Conservation (phyloP, 2,888 invertebrate genomes). For the Harpagoxenus sublaevis region DNA sequence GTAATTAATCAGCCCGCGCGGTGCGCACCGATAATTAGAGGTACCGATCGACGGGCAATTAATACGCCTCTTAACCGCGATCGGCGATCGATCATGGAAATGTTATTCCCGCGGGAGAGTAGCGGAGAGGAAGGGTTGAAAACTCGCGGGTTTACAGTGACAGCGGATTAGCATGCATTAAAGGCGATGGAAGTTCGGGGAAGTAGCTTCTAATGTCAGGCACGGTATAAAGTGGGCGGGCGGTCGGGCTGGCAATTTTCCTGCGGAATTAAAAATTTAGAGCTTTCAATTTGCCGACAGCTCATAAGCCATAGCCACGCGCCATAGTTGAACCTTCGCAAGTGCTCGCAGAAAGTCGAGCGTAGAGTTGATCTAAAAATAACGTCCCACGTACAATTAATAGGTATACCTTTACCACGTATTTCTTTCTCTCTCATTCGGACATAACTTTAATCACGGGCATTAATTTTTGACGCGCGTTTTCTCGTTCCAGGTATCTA, state of each 20-base stretch:
- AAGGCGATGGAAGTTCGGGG: slow-evolving; percentile 10
- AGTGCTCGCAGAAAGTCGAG: slow-evolving; percentile 1
- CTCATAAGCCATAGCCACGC: slow-evolving; percentile 9
- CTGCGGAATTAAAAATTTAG: slow-evolving; percentile 47
- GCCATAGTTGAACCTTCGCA: slow-evolving; percentile 8
- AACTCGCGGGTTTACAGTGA: slow-evolving; percentile 35
- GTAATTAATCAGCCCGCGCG: slow-evolving; percentile 78
- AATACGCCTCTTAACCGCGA: slow-evolving; percentile 80
- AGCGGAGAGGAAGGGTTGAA: slow-evolving; percentile 46
- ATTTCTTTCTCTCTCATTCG: background rate
- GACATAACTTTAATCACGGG: slow-evolving; percentile 40
- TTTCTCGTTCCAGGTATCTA: slow-evolving; percentile 18
- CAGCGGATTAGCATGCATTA: slow-evolving; percentile 38
- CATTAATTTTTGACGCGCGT: slow-evolving; percentile 30
- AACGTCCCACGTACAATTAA: slow-evolving; percentile 15
- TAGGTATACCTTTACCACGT: background rate
- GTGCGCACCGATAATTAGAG: slow-evolving; percentile 78
- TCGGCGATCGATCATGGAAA: slow-evolving; percentile 79
- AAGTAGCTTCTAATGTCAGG: slow-evolving; percentile 31
- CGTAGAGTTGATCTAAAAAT: slow-evolving; percentile 26
- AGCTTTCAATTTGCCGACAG: slow-evolving; percentile 11
- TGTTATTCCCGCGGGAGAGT: slow-evolving; percentile 69
- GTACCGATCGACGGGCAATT: slow-evolving; percentile 79
- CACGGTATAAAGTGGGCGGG: background rate
- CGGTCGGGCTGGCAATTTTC: slow-evolving; percentile 37